Evolutionary conservation across 1,140 invertebrate species (phyloP), one percentile per base, ranked within the genome.

Genomic region (Ceratina calcarata): DNA sequence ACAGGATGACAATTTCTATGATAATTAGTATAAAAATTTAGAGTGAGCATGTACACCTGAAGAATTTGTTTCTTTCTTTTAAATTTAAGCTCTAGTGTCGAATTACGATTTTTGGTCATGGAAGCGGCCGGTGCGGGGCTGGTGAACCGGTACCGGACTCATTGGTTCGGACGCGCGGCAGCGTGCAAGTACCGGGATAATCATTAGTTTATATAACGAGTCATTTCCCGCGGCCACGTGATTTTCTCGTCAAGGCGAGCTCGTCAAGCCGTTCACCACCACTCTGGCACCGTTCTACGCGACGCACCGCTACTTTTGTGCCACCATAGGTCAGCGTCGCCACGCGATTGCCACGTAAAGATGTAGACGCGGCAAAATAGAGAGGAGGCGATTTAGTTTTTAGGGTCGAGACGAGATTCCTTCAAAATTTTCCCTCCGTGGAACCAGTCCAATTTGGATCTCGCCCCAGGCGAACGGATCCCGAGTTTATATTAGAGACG

Each of bases 141-240:
- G 70, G 69, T 77, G 73, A 75, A 80, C 78, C 78, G 81, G 80
- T 64, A 77, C 60, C 51, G 68, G 27, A 67, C 79, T 73, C 81
- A 70, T 82, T 80, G 70, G 74, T 83, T 86, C 76, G 78, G 81
- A 89, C 85, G 45, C 69, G 82, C 82, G 73, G 80, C 65, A 78
- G 82, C 78, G 69, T 67, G 20, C 83, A 69, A 79, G 84, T 72
- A 78, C 71, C 71, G 64, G 85, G 87, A 89, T 92, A 91, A 92
- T 92, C 86, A 90, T 91, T 91, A 90, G 89, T 92, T 93, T 92
- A 92, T 92, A 90, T 92, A 92, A 93, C 91, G 86, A 92, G 91
- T 92, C 89, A 93, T 92, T 93, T 93, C 89, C 90, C 90, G 89
- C 89, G 83, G 86, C 88, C 90, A 92, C 91, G 90, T 92, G 91